A percentile compares a stretch with the other conserved stretches of the same genome.
phyloP scores from a whole-genome alignment of 2,113 vertebrate species.

The Pangasianodon gigas region DNA sequence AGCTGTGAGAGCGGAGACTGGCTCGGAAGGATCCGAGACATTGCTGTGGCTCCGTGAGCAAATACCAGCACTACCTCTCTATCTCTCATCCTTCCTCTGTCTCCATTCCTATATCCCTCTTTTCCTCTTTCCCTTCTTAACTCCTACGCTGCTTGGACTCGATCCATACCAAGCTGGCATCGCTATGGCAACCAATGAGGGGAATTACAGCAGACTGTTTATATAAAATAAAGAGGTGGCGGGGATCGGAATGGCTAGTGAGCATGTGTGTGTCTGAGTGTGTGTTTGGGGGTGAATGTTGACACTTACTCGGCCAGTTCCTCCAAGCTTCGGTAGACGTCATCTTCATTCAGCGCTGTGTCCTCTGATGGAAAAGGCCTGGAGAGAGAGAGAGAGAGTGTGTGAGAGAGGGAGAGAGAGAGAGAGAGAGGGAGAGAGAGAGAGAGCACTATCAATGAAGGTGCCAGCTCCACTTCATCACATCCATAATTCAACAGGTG shows the following conservation, averaged over 20 bases:
- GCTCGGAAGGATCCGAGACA: background rate
- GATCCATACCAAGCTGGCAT: conserved; percentile 50
- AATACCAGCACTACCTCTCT: conserved; percentile 8
- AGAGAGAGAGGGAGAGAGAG: conserved; percentile 47
- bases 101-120: background rate
- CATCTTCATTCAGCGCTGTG: conserved; percentile 89
- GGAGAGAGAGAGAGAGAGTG: conserved; percentile 52
- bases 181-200: conserved; percentile 64
- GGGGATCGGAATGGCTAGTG: background rate
- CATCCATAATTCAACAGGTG: conserved; percentile 57
- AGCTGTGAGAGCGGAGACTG: conserved; percentile 3
- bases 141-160: conserved; percentile 29
- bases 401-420: conserved; percentile 43
- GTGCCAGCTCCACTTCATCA: conserved; percentile 58
- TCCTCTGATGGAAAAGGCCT: conserved; percentile 96
- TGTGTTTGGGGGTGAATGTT: conserved; percentile 27
- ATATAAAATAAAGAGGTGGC: background rate
- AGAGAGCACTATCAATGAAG: conserved; percentile 53
- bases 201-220: background rate
- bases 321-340: conserved; percentile 95
- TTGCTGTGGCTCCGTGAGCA: background rate
- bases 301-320: conserved; percentile 94
- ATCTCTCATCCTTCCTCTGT: conserved; percentile 14
- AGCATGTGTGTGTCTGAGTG: conserved; percentile 23
- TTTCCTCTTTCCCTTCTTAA: background rate